These are phyloP conservation scores for Xylota segnis DNA, from an alignment of 2,888 invertebrate genomes.

Conservation along the genomic window DNA sequence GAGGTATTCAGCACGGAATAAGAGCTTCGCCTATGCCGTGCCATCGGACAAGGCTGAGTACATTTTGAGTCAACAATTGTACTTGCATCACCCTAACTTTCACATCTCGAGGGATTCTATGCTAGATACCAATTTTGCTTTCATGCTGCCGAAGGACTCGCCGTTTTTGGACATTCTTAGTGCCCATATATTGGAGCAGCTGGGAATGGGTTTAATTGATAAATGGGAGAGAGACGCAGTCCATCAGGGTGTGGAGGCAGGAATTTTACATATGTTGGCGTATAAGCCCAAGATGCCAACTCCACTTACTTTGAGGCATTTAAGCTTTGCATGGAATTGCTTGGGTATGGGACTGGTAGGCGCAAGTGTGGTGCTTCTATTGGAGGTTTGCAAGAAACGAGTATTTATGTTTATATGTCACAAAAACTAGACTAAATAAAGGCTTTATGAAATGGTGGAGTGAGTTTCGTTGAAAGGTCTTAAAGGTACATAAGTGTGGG, in stretches of 20 bases:
- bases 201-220: not conserved
- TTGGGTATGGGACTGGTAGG: constrained; percentile 18
- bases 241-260: not conserved
- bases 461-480: too few species aligned
- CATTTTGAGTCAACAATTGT: constrained; percentile 7
- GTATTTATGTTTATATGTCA: not conserved
- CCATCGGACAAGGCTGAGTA: constrained; percentile 5
- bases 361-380: constrained; percentile 10
- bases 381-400: not conserved
- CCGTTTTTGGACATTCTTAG: constrained; percentile 20
- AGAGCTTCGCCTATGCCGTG: constrained; percentile 3
- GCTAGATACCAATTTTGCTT: not conserved
- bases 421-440: not conserved
- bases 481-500: too few species aligned
- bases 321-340: constrained; percentile 41
- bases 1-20: not conserved
- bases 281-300: not conserved
- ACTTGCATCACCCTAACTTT: constrained; percentile 9
- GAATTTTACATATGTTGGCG: not conserved
- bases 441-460: not conserved
- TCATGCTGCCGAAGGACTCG: constrained; percentile 7
- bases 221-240: constrained; percentile 21
- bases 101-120: not conserved
- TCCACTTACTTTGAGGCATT: not conserved
- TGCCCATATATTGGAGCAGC: not conserved